Conservation (phyloP, 2,888 invertebrate species). For the Drosophila macrospina region DNA sequence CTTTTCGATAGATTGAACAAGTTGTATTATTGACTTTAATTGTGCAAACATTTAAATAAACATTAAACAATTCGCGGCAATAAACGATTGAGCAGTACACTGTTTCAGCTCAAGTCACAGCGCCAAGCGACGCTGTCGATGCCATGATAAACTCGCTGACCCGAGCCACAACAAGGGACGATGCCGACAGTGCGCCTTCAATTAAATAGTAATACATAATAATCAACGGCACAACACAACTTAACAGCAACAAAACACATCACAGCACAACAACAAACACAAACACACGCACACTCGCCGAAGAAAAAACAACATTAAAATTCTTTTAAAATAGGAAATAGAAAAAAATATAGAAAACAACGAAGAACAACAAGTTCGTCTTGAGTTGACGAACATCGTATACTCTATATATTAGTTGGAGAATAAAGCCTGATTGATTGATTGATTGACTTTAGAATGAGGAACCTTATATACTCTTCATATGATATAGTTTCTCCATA, state of each 20-base stretch:
- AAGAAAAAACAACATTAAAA: background rate
- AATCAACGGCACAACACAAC: constrained; percentile 51
- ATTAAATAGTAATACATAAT: constrained; percentile 76
- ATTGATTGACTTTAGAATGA: background rate
- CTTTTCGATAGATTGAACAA: constrained; percentile 9
- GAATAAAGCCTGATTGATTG: background rate
- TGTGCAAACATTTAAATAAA: constrained; percentile 50
- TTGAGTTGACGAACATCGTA: background rate
- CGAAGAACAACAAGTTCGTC: background rate
- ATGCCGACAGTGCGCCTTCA: constrained; percentile 60
- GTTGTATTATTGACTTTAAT: constrained; percentile 39
- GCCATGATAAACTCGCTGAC: constrained; percentile 70
- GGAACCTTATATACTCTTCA: too few relatives aligned
- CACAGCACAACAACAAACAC: constrained; percentile 13
- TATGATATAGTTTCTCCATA: too few relatives aligned
- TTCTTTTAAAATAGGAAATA: constrained; percentile 1
- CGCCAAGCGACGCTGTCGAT: constrained; percentile 3
- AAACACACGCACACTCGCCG: constrained; percentile 15
- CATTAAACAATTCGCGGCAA: constrained; percentile 9
- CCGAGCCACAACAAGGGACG: constrained; percentile 39
- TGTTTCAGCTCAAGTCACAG: background rate
- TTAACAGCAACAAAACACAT: constrained; percentile 16
- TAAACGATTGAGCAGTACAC: constrained; percentile 16
- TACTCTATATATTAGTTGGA: background rate
- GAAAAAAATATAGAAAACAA: background rate